phyloP scores from a whole-genome alignment of 2,797 vertebrate genomes.

The Ctenosaura bakeri region DNA sequence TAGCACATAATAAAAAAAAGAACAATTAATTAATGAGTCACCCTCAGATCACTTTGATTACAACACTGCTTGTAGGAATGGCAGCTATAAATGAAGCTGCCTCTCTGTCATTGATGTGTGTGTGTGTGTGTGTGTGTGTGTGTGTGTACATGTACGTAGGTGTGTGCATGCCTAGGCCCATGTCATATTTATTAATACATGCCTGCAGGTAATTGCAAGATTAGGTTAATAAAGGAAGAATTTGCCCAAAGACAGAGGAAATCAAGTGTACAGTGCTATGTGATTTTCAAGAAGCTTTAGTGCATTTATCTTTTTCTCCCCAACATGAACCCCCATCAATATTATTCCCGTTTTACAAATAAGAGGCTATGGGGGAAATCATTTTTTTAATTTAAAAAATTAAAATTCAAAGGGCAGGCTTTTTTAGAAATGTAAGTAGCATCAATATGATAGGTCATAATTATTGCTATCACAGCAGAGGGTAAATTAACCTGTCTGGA shows the following conservation, averaged over 20 bases:
- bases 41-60: slow-evolving; percentile 83
- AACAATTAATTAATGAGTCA: slow-evolving; percentile 87
- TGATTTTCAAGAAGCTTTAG: not conserved
- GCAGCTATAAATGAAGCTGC: slow-evolving; percentile 76
- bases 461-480: not conserved
- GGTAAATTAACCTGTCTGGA: not conserved
- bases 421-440: not conserved
- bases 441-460: not conserved
- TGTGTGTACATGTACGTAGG: slow-evolving; percentile 26
- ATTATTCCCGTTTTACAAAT: not conserved
- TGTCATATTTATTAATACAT: slow-evolving; percentile 77
- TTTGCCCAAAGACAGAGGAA: slow-evolving; percentile 15
- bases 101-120: slow-evolving; percentile 75
- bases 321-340: not conserved
- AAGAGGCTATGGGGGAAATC: not conserved
- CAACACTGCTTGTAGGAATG: slow-evolving; percentile 75
- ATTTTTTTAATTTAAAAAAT: not conserved
- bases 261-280: not conserved
- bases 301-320: not conserved
- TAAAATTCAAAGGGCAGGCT: not conserved
- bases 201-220: slow-evolving; percentile 77
- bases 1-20: slow-evolving; percentile 83
- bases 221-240: slow-evolving; percentile 77
- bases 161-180: slow-evolving; percentile 52
- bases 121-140: slow-evolving; percentile 25